phyloP scores from a whole-genome alignment of 2,113 vertebrate genomes.

The Forbesichthys papilliferus region DNA sequence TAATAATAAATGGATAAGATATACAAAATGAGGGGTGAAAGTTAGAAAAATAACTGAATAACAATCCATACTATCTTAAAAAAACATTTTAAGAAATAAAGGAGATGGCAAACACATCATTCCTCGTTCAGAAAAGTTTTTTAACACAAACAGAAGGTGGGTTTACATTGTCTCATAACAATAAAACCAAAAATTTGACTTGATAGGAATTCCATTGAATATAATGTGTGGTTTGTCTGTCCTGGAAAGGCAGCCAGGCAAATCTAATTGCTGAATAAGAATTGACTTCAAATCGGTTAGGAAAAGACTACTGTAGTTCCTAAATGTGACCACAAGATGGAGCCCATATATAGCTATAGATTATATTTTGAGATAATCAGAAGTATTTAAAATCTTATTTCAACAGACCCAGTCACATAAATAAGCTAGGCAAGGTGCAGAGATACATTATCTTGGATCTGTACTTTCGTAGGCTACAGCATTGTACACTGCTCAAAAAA shows the following conservation, averaged over 20 bases:
- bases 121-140: neutral
- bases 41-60: too few species aligned
- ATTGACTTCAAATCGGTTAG: neutral
- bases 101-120: neutral
- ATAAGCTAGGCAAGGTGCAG: too few species aligned
- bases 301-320: constrained; percentile 6
- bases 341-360: constrained; percentile 15
- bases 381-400: too few species aligned
- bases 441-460: too few species aligned
- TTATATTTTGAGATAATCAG: neutral
- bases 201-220: constrained; percentile 28
- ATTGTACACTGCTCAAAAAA: too few species aligned
- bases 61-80: too few species aligned
- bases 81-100: too few species aligned
- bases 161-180: neutral
- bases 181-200: constrained; percentile 1
- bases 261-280: neutral
- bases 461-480: too few species aligned
- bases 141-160: neutral
- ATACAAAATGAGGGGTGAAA: too few species aligned
- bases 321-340: constrained; percentile 41
- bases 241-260: neutral
- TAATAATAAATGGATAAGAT: too few species aligned
- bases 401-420: too few species aligned
- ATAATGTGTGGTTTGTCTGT: constrained; percentile 12